These are phyloP conservation scores for Hapalemur alaotrensis DNA, from an alignment of 2,797 vertebrate genomes.

Conservation along the genomic window DNA sequence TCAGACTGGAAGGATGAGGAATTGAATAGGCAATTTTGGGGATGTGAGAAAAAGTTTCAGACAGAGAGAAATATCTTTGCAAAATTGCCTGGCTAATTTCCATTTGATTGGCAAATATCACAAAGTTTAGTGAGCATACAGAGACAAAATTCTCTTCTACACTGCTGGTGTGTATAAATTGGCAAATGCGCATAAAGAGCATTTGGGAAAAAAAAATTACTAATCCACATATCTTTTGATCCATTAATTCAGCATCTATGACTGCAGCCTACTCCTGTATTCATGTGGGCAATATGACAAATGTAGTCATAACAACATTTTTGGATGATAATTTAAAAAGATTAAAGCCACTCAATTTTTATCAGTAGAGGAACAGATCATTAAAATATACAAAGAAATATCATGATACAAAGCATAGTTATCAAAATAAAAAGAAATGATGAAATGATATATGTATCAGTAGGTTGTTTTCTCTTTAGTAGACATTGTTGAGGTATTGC, in stretches of 20 bases:
- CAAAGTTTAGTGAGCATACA: neutral
- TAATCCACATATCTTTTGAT: neutral
- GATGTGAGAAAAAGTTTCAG: neutral
- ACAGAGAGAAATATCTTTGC: neutral
- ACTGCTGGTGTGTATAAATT: neutral
- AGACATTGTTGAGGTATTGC: neutral
- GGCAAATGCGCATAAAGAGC: neutral
- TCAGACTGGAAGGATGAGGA: neutral
- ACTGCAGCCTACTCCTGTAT: neutral
- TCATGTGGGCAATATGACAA: neutral
- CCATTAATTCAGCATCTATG: neutral
- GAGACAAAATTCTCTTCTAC: neutral
- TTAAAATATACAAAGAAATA: neutral
- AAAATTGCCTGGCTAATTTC: neutral
- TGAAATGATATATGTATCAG: neutral
- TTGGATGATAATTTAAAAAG: neutral
- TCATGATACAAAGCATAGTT: neutral
- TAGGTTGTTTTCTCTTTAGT: neutral
- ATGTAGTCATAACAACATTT: neutral
- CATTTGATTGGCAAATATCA: neutral
- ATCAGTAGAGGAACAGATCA: neutral
- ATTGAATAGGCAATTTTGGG: neutral
- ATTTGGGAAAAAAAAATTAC: constrained; percentile 6
- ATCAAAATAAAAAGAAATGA: neutral
- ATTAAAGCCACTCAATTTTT: neutral